These are phyloP conservation scores for Baccha elongata DNA, from an alignment of 2,888 invertebrate genomes.

Conservation along the genomic window DNA sequence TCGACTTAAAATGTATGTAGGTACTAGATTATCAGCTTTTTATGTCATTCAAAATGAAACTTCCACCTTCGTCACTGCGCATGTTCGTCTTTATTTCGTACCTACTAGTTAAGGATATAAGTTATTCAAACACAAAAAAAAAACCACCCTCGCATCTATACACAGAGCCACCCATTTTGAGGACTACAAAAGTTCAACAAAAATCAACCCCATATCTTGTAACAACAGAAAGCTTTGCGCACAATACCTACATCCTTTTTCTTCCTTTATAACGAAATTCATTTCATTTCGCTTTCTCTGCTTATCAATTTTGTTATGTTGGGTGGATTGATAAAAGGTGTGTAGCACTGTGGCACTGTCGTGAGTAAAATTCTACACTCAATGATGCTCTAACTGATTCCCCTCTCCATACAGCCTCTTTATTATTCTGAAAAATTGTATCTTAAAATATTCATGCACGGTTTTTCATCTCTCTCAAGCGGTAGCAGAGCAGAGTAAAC, in stretches of 20 bases:
- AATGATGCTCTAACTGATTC: conserved; percentile 58
- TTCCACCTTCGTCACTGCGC: not conserved
- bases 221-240: conserved; percentile 34
- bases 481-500: conserved; percentile 79
- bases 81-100: not conserved
- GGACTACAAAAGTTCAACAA: not conserved
- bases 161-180: not conserved
- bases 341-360: not conserved
- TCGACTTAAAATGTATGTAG: not conserved
- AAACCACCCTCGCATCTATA: conserved; percentile 14
- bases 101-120: not conserved
- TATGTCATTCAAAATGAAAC: not conserved
- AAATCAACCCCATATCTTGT: conserved; percentile 11
- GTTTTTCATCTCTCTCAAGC: conserved; percentile 76
- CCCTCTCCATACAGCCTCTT: conserved; percentile 16
- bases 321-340: conserved; percentile 8
- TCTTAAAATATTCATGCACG: conserved; percentile 79
- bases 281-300: not conserved
- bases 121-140: not conserved
- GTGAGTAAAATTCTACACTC: conserved; percentile 41
- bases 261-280: not conserved
- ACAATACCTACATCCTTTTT: conserved; percentile 10
- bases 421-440: conserved; percentile 34
- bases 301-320: conserved; percentile 1
- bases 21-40: not conserved